Evolutionary conservation across 2,797 vertebrate genomes (phyloP), one percentile per base, ranked within the genome.

Genomic region (Sebastes elongatus): DNA sequence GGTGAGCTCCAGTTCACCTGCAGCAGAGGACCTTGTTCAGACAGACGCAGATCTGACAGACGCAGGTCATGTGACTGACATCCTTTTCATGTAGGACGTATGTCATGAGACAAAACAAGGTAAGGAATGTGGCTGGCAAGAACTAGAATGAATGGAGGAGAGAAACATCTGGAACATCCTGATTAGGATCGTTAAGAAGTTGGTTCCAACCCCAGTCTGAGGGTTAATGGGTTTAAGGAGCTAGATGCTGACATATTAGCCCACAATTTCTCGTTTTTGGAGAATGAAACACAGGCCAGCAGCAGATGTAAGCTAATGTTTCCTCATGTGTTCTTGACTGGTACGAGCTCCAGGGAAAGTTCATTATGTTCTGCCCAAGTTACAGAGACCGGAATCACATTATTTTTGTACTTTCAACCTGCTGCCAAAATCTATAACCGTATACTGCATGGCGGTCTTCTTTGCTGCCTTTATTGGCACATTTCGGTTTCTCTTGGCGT

Each of bases 1-100:
- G 92, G 87, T 92, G 87, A 92, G 80, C 65, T 74, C 4, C 5
- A 73, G 77, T 83, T 87, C 78, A 28, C 59, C 62, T 52, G 79
- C 85, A 62, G 74, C 56, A 23, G 38, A 82, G 76, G 28, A 74
- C 28, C 18, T 33, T 6, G 20, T 63, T 79, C 62, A 82, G 74
- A 78, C 77, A 60, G 38, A 77, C 10, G 67, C 71, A 71, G 67
- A 71, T 68, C 22, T 25, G 75, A 76, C 28, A 23, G 42, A 78
- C 35, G 38, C 2, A 64, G 42, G 66, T 49, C 66, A 69, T 6
- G 23, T 73, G 59, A 70, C 27, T 5, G 67, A 74, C 46, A 7
- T 35, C 16, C 27, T 69, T 69, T 46, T 57, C 18, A 67, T 23
- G 4, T 22, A 14, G 8, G 62, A 27, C 16, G 5, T 2, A 32